A percentile compares a stretch with the other conserved stretches of the same genome.
phyloP scores from a whole-genome alignment of 2,113 vertebrate genomes.

The Mustela lutreola region DNA sequence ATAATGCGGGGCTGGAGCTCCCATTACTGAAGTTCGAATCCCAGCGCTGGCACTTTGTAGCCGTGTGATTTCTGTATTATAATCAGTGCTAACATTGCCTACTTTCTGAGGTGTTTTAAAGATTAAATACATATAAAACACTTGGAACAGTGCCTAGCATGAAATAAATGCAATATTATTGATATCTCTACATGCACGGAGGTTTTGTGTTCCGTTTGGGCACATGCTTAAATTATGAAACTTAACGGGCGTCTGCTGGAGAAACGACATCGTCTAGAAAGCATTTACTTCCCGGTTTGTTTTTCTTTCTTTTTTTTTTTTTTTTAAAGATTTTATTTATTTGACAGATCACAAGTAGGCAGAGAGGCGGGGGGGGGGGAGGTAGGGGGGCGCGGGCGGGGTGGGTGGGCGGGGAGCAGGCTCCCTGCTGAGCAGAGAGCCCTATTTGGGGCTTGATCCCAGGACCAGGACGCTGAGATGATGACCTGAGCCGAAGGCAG shows the following conservation, averaged over 20 bases:
- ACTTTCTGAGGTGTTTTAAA: neutral
- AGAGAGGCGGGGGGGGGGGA: too few species aligned
- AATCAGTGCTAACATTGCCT: neutral
- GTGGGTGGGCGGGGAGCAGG: too few species aligned
- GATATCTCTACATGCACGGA: neutral
- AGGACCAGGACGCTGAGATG: too few species aligned
- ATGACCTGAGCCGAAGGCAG: too few species aligned
- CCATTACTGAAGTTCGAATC: neutral
- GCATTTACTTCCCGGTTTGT: neutral
- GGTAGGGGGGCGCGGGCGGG: too few species aligned
- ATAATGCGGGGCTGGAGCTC: neutral
- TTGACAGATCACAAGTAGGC: too few species aligned
- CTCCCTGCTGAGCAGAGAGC: too few species aligned
- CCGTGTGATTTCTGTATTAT: neutral
- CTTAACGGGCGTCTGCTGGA: neutral
- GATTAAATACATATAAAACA: neutral
- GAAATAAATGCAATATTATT: neutral
- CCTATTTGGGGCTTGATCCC: too few species aligned
- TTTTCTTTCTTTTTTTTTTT: too few species aligned
- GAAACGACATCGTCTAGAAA: neutral
- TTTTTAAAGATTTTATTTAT: too few species aligned
- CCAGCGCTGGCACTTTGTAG: neutral
- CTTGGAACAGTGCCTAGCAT: neutral
- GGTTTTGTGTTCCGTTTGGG: neutral
- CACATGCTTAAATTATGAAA: constrained; percentile 9